These are phyloP conservation scores for Ashinkailepas kermadecensis DNA, from an alignment of 2,888 invertebrate species.

Conservation along the genomic window DNA sequence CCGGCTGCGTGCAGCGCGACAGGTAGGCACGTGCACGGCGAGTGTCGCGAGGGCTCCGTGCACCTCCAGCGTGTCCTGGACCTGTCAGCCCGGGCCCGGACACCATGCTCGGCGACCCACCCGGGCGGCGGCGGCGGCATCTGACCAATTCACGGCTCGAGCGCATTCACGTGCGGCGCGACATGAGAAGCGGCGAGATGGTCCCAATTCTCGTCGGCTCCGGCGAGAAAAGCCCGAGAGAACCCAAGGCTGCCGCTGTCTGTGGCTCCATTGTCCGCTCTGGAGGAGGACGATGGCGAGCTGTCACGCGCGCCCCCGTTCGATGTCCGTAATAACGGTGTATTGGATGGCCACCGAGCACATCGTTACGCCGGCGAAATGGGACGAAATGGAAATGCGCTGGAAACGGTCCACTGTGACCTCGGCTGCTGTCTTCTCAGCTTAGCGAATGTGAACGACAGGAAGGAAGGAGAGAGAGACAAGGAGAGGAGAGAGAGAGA, in stretches of 20 bases:
- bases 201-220: not conserved
- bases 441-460: not conserved
- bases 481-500: not conserved
- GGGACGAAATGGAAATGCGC: not conserved
- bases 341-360: not conserved
- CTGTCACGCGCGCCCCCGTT: not conserved
- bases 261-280: not conserved
- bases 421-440: not conserved
- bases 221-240: not conserved
- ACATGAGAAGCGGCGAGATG: not conserved
- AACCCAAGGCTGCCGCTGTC: not conserved
- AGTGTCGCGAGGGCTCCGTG: too few relatives aligned
- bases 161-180: not conserved
- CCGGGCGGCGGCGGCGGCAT: too few relatives aligned
- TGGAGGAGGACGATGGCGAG: not conserved
- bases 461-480: not conserved
- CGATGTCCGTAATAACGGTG: not conserved
- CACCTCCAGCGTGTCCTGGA: too few relatives aligned
- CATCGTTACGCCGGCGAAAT: not conserved
- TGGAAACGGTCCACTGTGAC: not conserved
- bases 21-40: too few relatives aligned
- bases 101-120: too few relatives aligned
- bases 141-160: not conserved
- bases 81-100: too few relatives aligned
- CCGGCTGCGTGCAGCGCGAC: too few relatives aligned